phyloP scores from a whole-genome alignment of 2,888 invertebrate genomes.

The Sesamia inferens region DNA sequence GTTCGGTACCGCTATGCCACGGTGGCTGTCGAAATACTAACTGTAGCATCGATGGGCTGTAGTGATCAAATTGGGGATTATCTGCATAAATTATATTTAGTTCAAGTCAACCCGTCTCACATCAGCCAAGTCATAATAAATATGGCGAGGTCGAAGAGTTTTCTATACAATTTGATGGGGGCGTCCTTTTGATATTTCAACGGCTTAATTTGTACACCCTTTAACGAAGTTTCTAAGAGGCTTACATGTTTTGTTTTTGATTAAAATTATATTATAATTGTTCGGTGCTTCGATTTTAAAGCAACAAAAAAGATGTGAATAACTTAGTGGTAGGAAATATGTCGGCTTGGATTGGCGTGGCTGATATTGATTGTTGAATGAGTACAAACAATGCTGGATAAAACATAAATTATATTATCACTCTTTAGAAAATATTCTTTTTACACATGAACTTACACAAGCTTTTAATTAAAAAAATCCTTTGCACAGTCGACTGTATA shows the following conservation, averaged over 20 bases:
- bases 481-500: not conserved
- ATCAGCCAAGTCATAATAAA: conserved; percentile 40
- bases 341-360: not conserved
- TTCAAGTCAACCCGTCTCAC: conserved; percentile 34
- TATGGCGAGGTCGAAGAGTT: conserved; percentile 44
- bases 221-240: conserved; percentile 52
- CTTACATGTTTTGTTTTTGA: conserved; percentile 56
- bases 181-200: conserved; percentile 45
- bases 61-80: no score
- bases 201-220: conserved; percentile 47
- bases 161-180: conserved; percentile 52
- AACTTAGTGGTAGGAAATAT: not conserved
- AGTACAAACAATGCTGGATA: not conserved
- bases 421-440: not conserved
- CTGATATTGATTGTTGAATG: not conserved
- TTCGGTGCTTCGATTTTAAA: conserved; percentile 23
- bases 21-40: no score
- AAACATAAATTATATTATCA: not conserved
- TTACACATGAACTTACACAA: no score
- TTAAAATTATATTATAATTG: conserved; percentile 58
- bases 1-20: no score
- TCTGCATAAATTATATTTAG: conserved; percentile 27
- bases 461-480: no score
- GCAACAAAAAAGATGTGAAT: not conserved
- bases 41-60: no score